Percentiles rank a stretch among this genome's conserved stretches.
These are phyloP conservation scores for Lasioglossum malachurum DNA, from an alignment of 2,888 invertebrate genomes.

Conservation along the genomic window DNA sequence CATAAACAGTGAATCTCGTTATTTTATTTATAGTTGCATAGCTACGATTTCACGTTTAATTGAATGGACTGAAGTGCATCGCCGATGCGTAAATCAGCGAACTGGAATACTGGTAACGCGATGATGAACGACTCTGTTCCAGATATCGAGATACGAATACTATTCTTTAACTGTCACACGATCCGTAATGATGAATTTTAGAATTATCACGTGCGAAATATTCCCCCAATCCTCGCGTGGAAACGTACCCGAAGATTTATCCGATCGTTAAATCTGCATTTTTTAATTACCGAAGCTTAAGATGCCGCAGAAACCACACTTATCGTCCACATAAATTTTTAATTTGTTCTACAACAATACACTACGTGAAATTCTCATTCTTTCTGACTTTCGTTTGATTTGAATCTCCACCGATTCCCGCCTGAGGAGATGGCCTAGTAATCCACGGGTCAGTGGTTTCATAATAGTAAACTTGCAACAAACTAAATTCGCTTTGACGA, in stretches of 20 bases:
- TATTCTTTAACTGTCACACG: slow-evolving; percentile 57
- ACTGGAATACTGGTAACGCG: slow-evolving; percentile 55
- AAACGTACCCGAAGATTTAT: slow-evolving; percentile 2
- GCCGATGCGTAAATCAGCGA: slow-evolving; percentile 54
- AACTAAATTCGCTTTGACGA: background rate
- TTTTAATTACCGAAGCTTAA: background rate
- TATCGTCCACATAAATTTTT: background rate
- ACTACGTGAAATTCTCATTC: background rate
- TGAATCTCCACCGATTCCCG: background rate
- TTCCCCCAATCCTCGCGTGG: slow-evolving; percentile 18
- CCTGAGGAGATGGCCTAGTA: background rate
- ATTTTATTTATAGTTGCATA: slow-evolving; percentile 59
- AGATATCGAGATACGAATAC: slow-evolving; percentile 47
- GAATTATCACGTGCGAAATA: slow-evolving; percentile 36
- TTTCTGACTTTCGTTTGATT: background rate
- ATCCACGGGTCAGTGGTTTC: background rate
- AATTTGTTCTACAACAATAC: background rate
- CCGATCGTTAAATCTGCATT: background rate
- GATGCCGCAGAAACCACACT: background rate
- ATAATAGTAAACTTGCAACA: background rate
- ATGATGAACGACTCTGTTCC: slow-evolving; percentile 55
- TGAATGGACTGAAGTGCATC: slow-evolving; percentile 42
- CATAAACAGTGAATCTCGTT: slow-evolving; percentile 46
- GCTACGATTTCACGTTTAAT: slow-evolving; percentile 58
- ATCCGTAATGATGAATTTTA: slow-evolving; percentile 53